Evolutionary conservation across 2,113 vertebrate genomes (phyloP).

Genomic region (Paedocypris sp.): DNA sequence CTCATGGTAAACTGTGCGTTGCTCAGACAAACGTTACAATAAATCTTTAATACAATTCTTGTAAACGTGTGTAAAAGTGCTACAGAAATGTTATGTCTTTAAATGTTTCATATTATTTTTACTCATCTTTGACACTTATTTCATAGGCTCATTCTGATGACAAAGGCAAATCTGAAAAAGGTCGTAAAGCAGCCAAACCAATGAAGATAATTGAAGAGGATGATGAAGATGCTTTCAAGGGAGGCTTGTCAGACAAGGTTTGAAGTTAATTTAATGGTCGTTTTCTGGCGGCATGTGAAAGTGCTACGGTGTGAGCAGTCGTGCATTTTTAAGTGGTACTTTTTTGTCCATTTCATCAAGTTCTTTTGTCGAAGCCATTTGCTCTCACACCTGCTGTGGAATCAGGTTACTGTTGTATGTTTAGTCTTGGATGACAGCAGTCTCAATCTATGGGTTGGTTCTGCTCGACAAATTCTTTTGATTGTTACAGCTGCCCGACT

Average conservation of each 20-base stretch:
- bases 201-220: slow-evolving; percentile 65
- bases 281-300: too few relatives aligned
- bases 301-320: too few relatives aligned
- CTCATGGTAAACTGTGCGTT: too few relatives aligned
- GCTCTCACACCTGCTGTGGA: slow-evolving; percentile 1
- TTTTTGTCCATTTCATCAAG: not conserved
- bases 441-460: not conserved
- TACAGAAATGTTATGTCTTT: too few relatives aligned
- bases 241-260: slow-evolving; percentile 91
- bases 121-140: not conserved
- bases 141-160: slow-evolving; percentile 76
- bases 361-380: not conserved
- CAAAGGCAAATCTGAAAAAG: slow-evolving; percentile 74
- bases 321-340: too few relatives aligned
- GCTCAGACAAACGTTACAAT: too few relatives aligned
- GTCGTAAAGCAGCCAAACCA: slow-evolving; percentile 63
- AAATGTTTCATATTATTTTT: too few relatives aligned
- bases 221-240: slow-evolving; percentile 82
- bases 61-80: too few relatives aligned
- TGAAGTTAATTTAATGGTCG: not conserved
- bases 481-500: not conserved
- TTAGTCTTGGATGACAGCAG: not conserved
- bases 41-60: too few relatives aligned
- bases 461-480: too few relatives aligned
- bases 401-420: not conserved